These are phyloP conservation scores for Phymanthus crucifer DNA, from an alignment of 92 coral and sea anemone species.

Conservation along the genomic window DNA sequence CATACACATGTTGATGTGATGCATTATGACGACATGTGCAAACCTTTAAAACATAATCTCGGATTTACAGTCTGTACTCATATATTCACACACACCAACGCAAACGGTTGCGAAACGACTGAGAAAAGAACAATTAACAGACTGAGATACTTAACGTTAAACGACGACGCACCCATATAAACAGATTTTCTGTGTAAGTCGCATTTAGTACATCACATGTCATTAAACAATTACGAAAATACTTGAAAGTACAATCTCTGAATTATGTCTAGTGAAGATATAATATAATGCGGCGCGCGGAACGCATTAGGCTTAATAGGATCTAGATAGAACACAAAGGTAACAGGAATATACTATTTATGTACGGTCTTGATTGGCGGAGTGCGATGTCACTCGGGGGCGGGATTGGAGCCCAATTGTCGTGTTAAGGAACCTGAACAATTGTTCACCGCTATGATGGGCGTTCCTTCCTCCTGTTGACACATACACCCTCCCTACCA, in stretches of 20 bases:
- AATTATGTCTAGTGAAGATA: not conserved
- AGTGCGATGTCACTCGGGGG: not conserved
- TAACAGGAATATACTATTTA: not conserved
- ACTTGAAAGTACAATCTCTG: not conserved
- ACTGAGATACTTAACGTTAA: not conserved
- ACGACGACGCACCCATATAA: not conserved
- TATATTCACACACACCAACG: too few species aligned
- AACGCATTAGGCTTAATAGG: too few species aligned
- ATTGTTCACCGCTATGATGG: not conserved
- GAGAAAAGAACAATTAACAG: not conserved
- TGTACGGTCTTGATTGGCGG: not conserved
- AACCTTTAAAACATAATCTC: not conserved
- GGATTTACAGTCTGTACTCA: too few species aligned
- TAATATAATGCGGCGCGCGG: not conserved
- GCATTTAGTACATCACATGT: not conserved
- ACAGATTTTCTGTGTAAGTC: not conserved
- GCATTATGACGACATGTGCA: not conserved
- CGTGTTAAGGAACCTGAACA: constrained; percentile 81
- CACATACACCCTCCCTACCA: not conserved
- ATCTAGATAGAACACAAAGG: too few species aligned
- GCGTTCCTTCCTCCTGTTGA: not conserved
- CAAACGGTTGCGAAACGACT: too few species aligned
- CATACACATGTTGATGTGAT: not conserved
- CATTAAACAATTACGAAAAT: not conserved
- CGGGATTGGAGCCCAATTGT: not conserved